Base-by-base conservation (phyloP, 2,797 vertebrate genomes). In the Myotis findleyi region DNA sequence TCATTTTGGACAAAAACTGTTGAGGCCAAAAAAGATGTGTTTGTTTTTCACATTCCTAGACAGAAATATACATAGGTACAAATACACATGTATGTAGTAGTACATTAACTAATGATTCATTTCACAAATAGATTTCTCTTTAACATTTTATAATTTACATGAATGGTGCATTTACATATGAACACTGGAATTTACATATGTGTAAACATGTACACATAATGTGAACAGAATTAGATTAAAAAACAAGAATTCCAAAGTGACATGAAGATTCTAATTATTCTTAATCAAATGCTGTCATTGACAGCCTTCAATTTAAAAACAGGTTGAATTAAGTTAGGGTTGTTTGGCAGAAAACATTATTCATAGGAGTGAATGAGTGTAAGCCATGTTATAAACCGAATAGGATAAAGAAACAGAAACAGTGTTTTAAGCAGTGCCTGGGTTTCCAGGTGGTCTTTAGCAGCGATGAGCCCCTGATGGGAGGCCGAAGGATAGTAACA, bases 81-180 rank as follows among this genome's bases (percentile, higher is more conserved):
- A 55, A 91, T 55, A 79, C 27, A 83, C 23, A 17, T 4, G 0
- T 62, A 17, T 75, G 2, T 55, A 75, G 9, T 10, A 33, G 2
- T 82, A 47, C 21, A n/a, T 72, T 59, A 93, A 51, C 64, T 77
- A 75, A 72, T 84, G 53, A 51, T 84, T 92, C 84, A 4, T 81
- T 72, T 83, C 87, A 93, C 79, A 95, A 71, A 30, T 59, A 75
- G 72, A 68, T 83, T 71, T 92, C n/a, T 87, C 49, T 64, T 95
- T n/a, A 93, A n/a, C 33, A 47, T 57, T 89, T 84, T 71, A 27
- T 84, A 79, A 84, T 83, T 89, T 18, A 68, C 83, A 21, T 80
- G 11, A 92, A 16, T 91, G 33, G 21, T 76, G 1, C 4, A 64
- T 85, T 95, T 96, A 36, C 36, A 10, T 89, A 23, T 75, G 57